Percentiles rank a stretch among this genome's conserved stretches.
These are phyloP conservation scores for Acholoe squamosa DNA, from an alignment of 2,888 invertebrate species.

Conservation along the genomic window DNA sequence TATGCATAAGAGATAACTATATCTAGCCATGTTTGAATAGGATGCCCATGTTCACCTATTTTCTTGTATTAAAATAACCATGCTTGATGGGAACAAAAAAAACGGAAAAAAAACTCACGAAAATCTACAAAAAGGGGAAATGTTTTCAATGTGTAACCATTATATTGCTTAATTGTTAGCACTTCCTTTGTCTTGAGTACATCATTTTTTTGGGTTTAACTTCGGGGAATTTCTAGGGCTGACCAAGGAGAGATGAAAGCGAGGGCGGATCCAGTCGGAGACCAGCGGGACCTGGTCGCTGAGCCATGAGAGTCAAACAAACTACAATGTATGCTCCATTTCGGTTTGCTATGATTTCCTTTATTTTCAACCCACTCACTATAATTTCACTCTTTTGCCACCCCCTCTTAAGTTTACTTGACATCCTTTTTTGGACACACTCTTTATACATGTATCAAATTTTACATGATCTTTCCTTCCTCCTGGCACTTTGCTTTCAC, in stretches of 20 bases:
- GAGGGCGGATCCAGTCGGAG: slow-evolving; percentile 22
- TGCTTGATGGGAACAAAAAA: too few relatives aligned
- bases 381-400: background rate
- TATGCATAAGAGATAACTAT: too few relatives aligned
- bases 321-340: slow-evolving; percentile 38
- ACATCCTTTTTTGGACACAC: background rate
- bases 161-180: background rate
- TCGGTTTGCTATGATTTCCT: slow-evolving; percentile 48
- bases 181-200: background rate
- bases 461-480: too few relatives aligned
- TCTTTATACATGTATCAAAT: too few relatives aligned
- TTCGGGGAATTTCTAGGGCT: slow-evolving; percentile 46
- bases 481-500: too few relatives aligned
- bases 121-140: too few relatives aligned
- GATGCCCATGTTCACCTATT: too few relatives aligned
- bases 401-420: background rate
- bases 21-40: too few relatives aligned
- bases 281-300: slow-evolving; percentile 54
- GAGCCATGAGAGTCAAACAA: slow-evolving; percentile 51
- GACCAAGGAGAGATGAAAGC: slow-evolving; percentile 38
- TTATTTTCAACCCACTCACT: background rate
- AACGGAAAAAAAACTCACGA: too few relatives aligned
- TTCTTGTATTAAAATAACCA: too few relatives aligned
- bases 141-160: too few relatives aligned
- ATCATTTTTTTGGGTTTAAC: slow-evolving; percentile 41